Evolutionary conservation across 1,140 invertebrate species (phyloP).

Genomic region (Mercenaria mercenaria): DNA sequence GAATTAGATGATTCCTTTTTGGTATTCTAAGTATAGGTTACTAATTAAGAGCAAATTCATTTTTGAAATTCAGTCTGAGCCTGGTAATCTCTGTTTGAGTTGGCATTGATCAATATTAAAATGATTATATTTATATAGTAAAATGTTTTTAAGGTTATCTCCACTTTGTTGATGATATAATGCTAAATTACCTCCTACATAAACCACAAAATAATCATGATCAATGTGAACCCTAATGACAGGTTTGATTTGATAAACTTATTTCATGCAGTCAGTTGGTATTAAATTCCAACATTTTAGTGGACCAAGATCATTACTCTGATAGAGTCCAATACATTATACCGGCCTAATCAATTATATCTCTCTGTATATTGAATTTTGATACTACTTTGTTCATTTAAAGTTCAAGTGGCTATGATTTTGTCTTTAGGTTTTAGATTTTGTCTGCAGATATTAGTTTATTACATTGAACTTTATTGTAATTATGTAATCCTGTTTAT

Average conservation of each 20-base stretch:
- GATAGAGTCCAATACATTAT: background rate
- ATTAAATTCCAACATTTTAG: constrained; percentile 1
- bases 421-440: background rate
- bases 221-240: background rate
- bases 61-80: too few relatives aligned
- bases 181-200: background rate
- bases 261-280: background rate
- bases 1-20: too few relatives aligned
- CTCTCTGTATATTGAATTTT: background rate
- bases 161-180: too few relatives aligned
- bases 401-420: background rate
- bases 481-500: too few relatives aligned
- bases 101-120: too few relatives aligned
- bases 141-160: too few relatives aligned
- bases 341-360: background rate
- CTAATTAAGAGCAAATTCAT: too few relatives aligned
- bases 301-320: background rate
- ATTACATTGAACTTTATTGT: background rate
- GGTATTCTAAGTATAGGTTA: too few relatives aligned
- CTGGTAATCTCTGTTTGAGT: too few relatives aligned
- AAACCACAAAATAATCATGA: background rate
- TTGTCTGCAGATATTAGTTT: background rate
- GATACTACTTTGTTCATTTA: background rate
- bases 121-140: too few relatives aligned
- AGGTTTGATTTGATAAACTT: background rate